A percentile compares a stretch with the other conserved stretches of the same genome.
These are phyloP conservation scores for Diabrotica balteata DNA, from an alignment of 2,888 invertebrate genomes.

Conservation along the genomic window DNA sequence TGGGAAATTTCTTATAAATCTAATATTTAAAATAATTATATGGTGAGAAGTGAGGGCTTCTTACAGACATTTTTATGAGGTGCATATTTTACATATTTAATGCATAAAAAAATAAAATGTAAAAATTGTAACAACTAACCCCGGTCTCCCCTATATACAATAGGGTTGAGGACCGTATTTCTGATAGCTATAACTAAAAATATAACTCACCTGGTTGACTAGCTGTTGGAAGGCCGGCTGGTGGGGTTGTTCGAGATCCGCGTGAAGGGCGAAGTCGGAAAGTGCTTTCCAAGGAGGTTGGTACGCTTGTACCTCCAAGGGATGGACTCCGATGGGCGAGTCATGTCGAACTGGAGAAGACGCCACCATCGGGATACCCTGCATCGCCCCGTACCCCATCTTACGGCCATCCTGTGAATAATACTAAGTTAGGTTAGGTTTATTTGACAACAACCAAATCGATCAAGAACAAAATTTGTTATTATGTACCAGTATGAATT, in stretches of 20 bases:
- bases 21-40: too few relatives aligned
- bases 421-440: conserved; percentile 62
- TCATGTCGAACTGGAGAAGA: conserved; percentile 92
- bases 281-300: conserved; percentile 98
- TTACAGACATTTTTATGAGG: too few relatives aligned
- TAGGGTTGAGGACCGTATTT: too few relatives aligned
- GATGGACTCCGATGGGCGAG: conserved; percentile 84
- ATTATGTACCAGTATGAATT: neutral
- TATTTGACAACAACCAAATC: neutral
- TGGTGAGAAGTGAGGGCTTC: too few relatives aligned
- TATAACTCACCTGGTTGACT: conserved; percentile 82
- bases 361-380: conserved; percentile 97
- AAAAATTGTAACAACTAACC: too few relatives aligned
- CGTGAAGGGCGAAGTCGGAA: conserved; percentile 93
- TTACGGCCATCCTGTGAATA: conserved; percentile 89
- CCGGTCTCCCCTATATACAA: too few relatives aligned
- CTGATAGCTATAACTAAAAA: too few relatives aligned
- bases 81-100: too few relatives aligned
- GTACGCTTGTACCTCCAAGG: conserved; percentile 90
- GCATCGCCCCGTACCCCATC: conserved; percentile 92
- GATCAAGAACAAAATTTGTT: too few relatives aligned
- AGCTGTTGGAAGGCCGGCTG: conserved; percentile 96
- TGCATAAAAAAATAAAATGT: too few relatives aligned
- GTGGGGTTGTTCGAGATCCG: conserved; percentile 87
- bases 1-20: too few relatives aligned